phyloP scores from a whole-genome alignment of 2,797 vertebrate species.

The Sebastes trivittatus region DNA sequence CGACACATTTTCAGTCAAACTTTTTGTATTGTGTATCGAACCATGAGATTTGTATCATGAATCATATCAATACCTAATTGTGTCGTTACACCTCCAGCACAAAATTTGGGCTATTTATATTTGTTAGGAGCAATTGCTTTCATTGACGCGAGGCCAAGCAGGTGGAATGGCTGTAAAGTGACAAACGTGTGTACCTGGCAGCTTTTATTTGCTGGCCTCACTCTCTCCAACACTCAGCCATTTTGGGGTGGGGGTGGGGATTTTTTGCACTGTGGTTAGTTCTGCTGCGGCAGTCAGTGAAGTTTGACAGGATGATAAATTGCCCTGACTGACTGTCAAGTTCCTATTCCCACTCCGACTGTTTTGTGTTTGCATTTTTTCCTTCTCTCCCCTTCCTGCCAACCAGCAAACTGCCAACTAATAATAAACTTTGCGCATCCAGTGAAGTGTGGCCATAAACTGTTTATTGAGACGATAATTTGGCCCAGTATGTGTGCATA shows the following conservation, averaged over 20 bases:
- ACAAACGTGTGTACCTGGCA: conserved; percentile 62
- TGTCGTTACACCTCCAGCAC: background rate
- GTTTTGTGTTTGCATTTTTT: conserved; percentile 71
- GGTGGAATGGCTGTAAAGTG: conserved; percentile 56
- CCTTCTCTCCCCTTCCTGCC: conserved; percentile 49
- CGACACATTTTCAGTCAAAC: background rate
- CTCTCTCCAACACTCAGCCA: conserved; percentile 52
- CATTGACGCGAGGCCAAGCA: conserved; percentile 39
- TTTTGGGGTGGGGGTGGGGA: conserved; percentile 13
- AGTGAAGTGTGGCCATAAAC: conserved; percentile 68
- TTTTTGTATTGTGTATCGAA: background rate
- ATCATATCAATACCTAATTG: background rate
- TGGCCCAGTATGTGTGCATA: conserved; percentile 44
- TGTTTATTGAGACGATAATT: conserved; percentile 68
- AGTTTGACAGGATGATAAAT: conserved; percentile 83
- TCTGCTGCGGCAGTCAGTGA: conserved; percentile 76
- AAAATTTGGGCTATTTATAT: background rate
- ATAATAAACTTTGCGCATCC: conserved; percentile 68
- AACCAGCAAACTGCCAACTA: conserved; percentile 68
- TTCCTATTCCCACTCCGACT: conserved; percentile 68
- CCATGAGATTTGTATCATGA: background rate
- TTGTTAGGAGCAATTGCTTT: background rate
- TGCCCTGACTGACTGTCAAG: conserved; percentile 79
- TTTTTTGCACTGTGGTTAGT: conserved; percentile 64
- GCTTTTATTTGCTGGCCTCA: conserved; percentile 40